A percentile compares a stretch with the other conserved stretches of the same genome.
phyloP scores from a whole-genome alignment of 2,888 invertebrate genomes.

The Plutella xylostella region DNA sequence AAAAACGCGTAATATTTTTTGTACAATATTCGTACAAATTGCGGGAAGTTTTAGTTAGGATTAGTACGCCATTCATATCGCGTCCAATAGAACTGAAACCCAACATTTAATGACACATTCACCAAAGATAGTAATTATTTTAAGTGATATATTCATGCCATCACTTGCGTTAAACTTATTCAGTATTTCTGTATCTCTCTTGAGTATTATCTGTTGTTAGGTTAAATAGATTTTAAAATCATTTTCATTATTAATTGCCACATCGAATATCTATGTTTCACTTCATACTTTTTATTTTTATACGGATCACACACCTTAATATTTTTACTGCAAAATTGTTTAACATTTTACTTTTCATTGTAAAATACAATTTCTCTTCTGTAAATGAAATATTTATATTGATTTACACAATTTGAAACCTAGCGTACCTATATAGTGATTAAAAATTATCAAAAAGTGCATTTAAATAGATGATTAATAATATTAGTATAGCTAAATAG shows the following conservation, averaged over 20 bases:
- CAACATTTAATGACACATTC: slow-evolving; percentile 51
- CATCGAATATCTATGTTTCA: slow-evolving; percentile 27
- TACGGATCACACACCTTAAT: too few species aligned
- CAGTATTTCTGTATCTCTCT: slow-evolving; percentile 58
- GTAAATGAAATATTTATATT: too few species aligned
- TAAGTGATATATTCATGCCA: slow-evolving; percentile 49
- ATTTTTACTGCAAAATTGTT: too few species aligned
- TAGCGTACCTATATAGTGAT: too few species aligned
- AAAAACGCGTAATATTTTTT: not conserved
- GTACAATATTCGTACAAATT: slow-evolving; percentile 26
- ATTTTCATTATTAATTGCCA: not conserved
- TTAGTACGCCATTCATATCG: slow-evolving; percentile 50
- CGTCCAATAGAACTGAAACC: slow-evolving; percentile 59
- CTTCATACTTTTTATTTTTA: too few species aligned
- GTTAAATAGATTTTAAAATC: not conserved
- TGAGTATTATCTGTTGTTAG: slow-evolving; percentile 10
- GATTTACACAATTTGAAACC: too few species aligned
- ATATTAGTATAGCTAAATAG: slow-evolving; percentile 47
- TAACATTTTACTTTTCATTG: too few species aligned
- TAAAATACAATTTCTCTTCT: too few species aligned
- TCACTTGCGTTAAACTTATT: slow-evolving; percentile 31
- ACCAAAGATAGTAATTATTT: slow-evolving; percentile 63
- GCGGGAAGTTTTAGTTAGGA: slow-evolving; percentile 21
- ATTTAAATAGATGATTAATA: slow-evolving; percentile 59
- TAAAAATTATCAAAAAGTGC: slow-evolving; percentile 62